phyloP scores from a whole-genome alignment of 2,113 vertebrate genomes.

The Camelus bactrianus region DNA sequence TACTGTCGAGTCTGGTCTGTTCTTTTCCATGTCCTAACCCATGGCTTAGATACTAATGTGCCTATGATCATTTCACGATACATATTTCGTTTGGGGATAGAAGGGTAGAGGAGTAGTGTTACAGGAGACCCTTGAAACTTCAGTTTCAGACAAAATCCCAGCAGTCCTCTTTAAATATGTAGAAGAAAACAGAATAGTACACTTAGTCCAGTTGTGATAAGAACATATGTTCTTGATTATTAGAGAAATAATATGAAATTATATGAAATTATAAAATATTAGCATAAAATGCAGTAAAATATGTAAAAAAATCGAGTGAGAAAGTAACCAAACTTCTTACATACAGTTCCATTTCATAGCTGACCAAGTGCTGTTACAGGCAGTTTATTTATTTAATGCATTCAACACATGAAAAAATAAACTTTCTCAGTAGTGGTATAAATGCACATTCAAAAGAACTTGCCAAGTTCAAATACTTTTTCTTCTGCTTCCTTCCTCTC shows the following conservation, averaged over 20 bases:
- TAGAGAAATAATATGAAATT: neutral
- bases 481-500: neutral
- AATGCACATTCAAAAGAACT: neutral
- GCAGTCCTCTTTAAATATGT: neutral
- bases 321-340: neutral
- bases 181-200: neutral
- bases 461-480: neutral
- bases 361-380: neutral
- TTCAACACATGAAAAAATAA: neutral
- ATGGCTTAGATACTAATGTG: neutral
- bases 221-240: neutral
- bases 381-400: neutral
- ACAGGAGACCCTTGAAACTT: neutral
- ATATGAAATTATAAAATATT: neutral
- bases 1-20: neutral
- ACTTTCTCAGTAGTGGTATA: neutral
- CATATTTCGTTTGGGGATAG: neutral
- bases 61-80: neutral
- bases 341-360: neutral
- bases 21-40: neutral
- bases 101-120: neutral
- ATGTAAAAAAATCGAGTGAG: neutral
- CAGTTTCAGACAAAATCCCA: neutral
- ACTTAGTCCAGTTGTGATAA: neutral
- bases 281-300: conserved; percentile 21